Percentiles rank a stretch among this genome's conserved stretches.
Conservation (phyloP, 1,140 invertebrate species). For the Drosophila melanogaster region DNA sequence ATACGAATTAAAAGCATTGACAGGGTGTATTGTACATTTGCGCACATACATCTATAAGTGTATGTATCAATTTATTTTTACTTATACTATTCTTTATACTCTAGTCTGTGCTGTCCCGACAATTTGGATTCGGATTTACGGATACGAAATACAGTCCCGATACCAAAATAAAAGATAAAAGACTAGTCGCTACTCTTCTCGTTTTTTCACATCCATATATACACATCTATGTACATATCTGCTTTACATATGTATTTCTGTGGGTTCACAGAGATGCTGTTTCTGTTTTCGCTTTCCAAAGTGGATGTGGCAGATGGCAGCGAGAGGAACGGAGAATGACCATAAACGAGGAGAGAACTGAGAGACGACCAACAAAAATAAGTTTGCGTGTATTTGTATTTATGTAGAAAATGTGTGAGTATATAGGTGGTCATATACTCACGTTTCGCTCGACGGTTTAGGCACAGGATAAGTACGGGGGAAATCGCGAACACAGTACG, state of each 20-base stretch:
- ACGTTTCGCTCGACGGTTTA: constrained; percentile 37
- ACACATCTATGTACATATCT: constrained; percentile 8
- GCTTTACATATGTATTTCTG: constrained; percentile 16
- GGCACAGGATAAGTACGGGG: constrained; percentile 13
- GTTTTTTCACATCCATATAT: constrained; percentile 8
- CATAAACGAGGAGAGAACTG: constrained; percentile 6
- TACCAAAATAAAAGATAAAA: constrained; percentile 36
- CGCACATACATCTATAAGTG: not conserved
- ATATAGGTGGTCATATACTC: constrained; percentile 24
- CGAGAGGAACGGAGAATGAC: not conserved
- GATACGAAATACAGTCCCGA: constrained; percentile 5
- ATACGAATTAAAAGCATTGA: too few relatives aligned
- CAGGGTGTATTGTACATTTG: not conserved
- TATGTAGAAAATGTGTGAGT: constrained; percentile 36
- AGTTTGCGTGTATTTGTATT: constrained; percentile 22
- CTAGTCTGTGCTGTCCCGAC: not conserved
- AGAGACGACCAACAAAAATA: constrained; percentile 17
- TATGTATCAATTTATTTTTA: constrained; percentile 24
- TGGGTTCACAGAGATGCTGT: constrained; percentile 40
- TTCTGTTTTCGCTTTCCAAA: constrained; percentile 36
- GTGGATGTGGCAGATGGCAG: constrained; percentile 10
- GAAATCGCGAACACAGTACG: constrained; percentile 11
- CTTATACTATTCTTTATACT: constrained; percentile 13
- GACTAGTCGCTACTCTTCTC: constrained; percentile 2
- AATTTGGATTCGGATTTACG: constrained; percentile 5